Percentiles rank a stretch among this genome's conserved stretches.
Conservation (phyloP, 2,888 invertebrate genomes). For the Diogma glabrata region DNA sequence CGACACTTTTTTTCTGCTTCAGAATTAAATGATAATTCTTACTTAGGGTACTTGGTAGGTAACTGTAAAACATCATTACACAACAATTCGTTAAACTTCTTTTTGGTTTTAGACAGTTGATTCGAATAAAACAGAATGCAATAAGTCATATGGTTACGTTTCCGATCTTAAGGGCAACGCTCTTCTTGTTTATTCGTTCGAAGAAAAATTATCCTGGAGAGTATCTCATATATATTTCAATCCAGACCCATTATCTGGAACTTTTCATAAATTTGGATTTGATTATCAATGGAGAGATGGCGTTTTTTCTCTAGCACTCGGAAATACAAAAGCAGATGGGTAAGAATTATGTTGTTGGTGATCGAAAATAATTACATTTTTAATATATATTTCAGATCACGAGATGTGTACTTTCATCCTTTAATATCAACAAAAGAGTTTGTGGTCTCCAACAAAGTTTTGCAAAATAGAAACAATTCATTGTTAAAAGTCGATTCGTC, state of each 20-base stretch:
- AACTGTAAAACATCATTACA: conserved; percentile 1
- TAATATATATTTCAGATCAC: conserved; percentile 38
- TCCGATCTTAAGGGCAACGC: conserved; percentile 68
- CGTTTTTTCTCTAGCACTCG: conserved; percentile 62
- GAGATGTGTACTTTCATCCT: conserved; percentile 71
- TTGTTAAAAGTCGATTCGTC: conserved; percentile 53
- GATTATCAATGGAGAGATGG: conserved; percentile 83
- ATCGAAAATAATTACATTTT: not conserved
- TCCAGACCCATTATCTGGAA: conserved; percentile 67
- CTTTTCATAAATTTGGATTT: conserved; percentile 63
- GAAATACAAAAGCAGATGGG: conserved; percentile 46
- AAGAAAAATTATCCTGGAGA: conserved; percentile 64
- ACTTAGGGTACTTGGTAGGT: conserved; percentile 70
- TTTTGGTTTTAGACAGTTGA: conserved; percentile 59
- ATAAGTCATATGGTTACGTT: conserved; percentile 63
- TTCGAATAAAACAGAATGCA: conserved; percentile 53
- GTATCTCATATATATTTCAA: conserved; percentile 73
- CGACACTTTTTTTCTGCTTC: conserved; percentile 54
- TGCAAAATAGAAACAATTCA: conserved; percentile 61
- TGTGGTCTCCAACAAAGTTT: conserved; percentile 58
- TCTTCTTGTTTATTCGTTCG: conserved; percentile 63
- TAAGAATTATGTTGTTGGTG: too few relatives aligned
- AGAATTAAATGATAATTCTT: conserved; percentile 60
- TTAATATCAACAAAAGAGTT: conserved; percentile 71
- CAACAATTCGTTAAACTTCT: not conserved